These are phyloP conservation scores for Diabrotica balteata DNA, from an alignment of 2,888 invertebrate species.

Conservation along the genomic window DNA sequence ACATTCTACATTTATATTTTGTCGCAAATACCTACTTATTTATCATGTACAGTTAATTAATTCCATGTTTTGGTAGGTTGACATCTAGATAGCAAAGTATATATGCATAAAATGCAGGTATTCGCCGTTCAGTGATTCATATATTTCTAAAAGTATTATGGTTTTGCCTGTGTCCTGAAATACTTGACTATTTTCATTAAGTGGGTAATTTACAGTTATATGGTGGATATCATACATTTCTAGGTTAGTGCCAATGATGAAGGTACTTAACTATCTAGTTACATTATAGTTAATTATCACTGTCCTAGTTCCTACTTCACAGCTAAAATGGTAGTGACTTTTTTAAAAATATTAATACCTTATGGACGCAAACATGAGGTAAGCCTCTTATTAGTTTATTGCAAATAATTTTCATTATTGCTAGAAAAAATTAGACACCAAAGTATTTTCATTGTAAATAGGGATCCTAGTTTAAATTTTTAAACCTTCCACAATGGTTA, in stretches of 20 bases:
- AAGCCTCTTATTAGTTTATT: no score
- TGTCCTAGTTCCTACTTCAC: background rate
- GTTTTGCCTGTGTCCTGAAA: background rate
- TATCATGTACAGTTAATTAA: conserved; percentile 8
- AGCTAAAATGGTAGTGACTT: background rate
- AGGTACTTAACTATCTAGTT: background rate
- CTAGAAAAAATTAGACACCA: no score
- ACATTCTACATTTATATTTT: background rate
- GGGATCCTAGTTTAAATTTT: no score
- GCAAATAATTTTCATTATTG: no score
- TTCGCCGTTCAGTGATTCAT: conserved; percentile 1
- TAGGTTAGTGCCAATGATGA: background rate
- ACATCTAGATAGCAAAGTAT: background rate
- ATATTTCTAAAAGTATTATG: background rate
- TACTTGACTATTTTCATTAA: conserved; percentile 1
- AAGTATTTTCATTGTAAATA: no score
- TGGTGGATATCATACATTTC: conserved; percentile 9
- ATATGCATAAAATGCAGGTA: background rate
- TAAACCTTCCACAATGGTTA: no score
- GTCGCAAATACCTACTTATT: background rate
- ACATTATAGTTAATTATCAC: background rate
- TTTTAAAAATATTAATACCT: no score
- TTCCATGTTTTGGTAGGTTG: conserved; percentile 12
- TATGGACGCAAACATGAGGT: no score
- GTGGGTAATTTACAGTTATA: conserved; percentile 26